Conservation (phyloP, 2,113 vertebrate genomes). For the Mionectes macconnelli region DNA sequence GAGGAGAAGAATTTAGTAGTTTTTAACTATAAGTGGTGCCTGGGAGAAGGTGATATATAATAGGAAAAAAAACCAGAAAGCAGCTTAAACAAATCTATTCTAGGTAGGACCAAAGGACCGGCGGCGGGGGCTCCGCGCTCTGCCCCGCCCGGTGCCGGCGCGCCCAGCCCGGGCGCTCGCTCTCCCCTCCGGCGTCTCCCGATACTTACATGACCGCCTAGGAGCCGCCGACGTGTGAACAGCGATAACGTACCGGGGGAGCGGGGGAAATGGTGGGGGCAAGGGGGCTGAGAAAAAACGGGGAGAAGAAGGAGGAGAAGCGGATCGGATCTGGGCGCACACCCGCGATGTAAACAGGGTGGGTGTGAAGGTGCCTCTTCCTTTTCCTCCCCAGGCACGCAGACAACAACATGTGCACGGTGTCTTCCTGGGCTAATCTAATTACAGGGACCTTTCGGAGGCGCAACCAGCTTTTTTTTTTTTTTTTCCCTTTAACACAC, state of each 20-base stretch:
- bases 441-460: neutral
- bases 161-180: neutral
- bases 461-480: neutral
- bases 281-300: neutral
- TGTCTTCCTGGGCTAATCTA: neutral
- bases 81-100: constrained; percentile 22
- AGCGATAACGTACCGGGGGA: neutral
- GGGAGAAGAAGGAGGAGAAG: neutral
- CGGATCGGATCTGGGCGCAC: neutral
- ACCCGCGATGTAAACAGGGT: neutral
- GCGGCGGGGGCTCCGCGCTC: neutral
- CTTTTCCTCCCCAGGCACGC: neutral
- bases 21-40: constrained; percentile 69
- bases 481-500: neutral
- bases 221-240: neutral
- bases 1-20: constrained; percentile 80
- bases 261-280: fast-evolving
- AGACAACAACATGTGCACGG: neutral
- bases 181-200: neutral
- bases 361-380: neutral
- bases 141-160: neutral
- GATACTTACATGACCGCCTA: constrained; percentile 35
- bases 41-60: constrained; percentile 71
- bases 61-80: constrained; percentile 1
- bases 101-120: neutral